phyloP scores from a whole-genome alignment of 2,113 vertebrate genomes.

The Mesoclemmys tuberculata region DNA sequence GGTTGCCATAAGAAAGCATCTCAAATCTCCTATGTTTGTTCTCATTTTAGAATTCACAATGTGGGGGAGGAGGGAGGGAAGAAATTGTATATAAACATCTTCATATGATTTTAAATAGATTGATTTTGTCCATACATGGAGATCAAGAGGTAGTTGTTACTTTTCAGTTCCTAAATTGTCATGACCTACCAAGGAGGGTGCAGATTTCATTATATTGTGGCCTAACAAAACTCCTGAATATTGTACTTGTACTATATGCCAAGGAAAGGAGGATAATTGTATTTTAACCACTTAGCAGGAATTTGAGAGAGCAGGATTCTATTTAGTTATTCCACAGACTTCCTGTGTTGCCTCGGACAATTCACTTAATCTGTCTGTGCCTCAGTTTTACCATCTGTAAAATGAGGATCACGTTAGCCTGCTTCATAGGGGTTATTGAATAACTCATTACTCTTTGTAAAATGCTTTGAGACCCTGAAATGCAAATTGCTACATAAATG shows the following conservation, averaged over 20 bases:
- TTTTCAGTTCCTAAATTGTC: neutral
- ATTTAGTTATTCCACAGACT: neutral
- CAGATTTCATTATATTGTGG: neutral
- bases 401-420: neutral
- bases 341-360: neutral
- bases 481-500: neutral
- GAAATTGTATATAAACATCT: neutral
- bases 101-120: neutral
- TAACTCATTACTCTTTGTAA: neutral
- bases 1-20: neutral
- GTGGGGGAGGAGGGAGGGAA: neutral
- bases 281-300: neutral
- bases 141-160: too few species aligned
- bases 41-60: accelerated
- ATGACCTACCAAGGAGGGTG: too few species aligned
- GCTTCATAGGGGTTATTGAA: neutral
- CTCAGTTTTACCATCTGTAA: neutral
- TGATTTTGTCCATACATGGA: too few species aligned
- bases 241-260: neutral
- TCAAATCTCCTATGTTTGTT: neutral
- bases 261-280: neutral
- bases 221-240: neutral
- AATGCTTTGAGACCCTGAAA: neutral
- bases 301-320: neutral
- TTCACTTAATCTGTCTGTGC: neutral